Evolutionary conservation across 2,113 vertebrate genomes (phyloP).

Genomic region (Hippocampus zosterae): DNA sequence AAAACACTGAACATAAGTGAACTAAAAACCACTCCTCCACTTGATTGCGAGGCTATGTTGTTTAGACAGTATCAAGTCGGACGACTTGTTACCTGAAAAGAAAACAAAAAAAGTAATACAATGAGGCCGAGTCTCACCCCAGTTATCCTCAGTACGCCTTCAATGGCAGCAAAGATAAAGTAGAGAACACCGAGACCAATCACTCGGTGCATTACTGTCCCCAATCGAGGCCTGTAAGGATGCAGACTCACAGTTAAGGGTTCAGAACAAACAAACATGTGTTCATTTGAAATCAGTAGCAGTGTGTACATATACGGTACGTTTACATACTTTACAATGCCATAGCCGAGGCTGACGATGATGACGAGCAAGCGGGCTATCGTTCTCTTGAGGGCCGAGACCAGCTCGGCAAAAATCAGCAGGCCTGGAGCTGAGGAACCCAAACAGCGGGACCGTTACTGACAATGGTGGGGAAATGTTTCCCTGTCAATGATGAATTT

Average conservation of each 20-base stretch:
- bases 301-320: not conserved
- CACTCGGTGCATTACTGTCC: slow-evolving; percentile 84
- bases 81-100: not conserved
- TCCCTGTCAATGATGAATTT: not conserved
- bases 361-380: slow-evolving; percentile 84
- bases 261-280: not conserved
- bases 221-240: slow-evolving; percentile 75
- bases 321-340: slow-evolving; percentile 83
- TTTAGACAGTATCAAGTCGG: not conserved
- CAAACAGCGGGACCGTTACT: not conserved
- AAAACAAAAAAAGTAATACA: not conserved
- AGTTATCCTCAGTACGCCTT: slow-evolving; percentile 80
- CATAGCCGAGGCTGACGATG: slow-evolving; percentile 86
- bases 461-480: not conserved
- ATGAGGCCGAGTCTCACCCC: slow-evolving; percentile 71
- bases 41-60: not conserved
- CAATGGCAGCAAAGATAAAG: slow-evolving; percentile 78
- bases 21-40: not conserved
- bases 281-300: not conserved
- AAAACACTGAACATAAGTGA: slow-evolving; percentile 5
- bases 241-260: not conserved
- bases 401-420: slow-evolving; percentile 81
- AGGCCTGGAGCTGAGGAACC: slow-evolving; percentile 70
- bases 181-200: slow-evolving; percentile 81
- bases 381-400: slow-evolving; percentile 83